These are phyloP conservation scores for Bhutanitis thaidina DNA, from an alignment of 2,888 invertebrate species.

Conservation along the genomic window DNA sequence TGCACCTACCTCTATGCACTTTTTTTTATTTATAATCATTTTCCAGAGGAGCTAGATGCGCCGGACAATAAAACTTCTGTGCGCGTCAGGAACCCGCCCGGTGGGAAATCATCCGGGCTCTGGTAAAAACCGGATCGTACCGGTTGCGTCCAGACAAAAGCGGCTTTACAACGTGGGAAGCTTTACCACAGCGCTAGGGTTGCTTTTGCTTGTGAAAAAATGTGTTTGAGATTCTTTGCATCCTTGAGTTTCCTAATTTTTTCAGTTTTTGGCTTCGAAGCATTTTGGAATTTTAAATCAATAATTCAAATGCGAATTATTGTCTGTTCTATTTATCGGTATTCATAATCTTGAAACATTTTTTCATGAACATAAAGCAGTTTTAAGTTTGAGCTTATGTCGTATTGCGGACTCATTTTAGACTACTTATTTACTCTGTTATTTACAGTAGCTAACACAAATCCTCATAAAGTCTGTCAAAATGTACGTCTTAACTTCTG, in stretches of 20 bases:
- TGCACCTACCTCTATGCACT: too few species aligned
- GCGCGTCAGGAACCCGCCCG: conserved; percentile 93
- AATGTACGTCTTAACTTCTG: background rate
- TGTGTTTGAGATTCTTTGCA: conserved; percentile 9
- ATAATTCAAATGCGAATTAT: too few species aligned
- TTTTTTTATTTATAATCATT: too few species aligned
- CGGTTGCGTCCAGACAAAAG: conserved; percentile 7
- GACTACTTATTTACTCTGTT: conserved; percentile 38
- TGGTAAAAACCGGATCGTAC: conserved; percentile 81
- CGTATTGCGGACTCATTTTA: conserved; percentile 45
- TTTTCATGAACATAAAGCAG: conserved; percentile 39
- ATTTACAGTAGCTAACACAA: conserved; percentile 26
- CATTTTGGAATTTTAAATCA: too few species aligned
- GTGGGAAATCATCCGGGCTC: conserved; percentile 91
- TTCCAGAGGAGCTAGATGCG: conserved; percentile 88
- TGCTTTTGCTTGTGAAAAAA: conserved; percentile 37
- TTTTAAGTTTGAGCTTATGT: conserved; percentile 34
- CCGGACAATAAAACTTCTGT: conserved; percentile 88
- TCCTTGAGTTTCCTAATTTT: too few species aligned
- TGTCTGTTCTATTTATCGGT: too few species aligned
- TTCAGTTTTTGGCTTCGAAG: too few species aligned
- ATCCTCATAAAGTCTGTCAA: conserved; percentile 5
- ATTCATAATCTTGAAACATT: conserved; percentile 15
- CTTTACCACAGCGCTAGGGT: too few species aligned
- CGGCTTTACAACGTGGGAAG: too few species aligned